phyloP scores from a whole-genome alignment of 2,113 vertebrate genomes.

The Hypanus sabinus region DNA sequence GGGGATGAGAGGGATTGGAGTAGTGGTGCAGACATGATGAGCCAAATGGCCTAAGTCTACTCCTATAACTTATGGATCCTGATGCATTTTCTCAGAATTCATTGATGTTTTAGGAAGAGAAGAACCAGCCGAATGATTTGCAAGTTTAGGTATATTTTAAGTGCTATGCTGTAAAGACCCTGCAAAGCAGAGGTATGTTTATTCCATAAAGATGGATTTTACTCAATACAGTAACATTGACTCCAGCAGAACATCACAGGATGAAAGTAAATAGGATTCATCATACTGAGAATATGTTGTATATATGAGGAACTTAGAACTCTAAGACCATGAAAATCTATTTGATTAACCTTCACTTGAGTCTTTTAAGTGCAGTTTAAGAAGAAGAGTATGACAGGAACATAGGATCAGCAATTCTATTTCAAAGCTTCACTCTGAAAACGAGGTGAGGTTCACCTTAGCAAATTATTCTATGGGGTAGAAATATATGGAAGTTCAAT shows the following conservation, averaged over 20 bases:
- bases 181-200: background rate
- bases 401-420: background rate
- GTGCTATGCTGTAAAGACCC: background rate
- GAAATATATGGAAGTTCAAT: background rate
- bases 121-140: background rate
- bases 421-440: background rate
- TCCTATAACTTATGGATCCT: too few species aligned
- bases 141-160: background rate
- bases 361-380: background rate
- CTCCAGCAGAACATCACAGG: background rate
- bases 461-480: background rate
- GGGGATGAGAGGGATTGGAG: too few species aligned
- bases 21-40: too few species aligned
- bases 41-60: too few species aligned
- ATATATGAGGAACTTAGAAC: background rate
- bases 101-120: background rate
- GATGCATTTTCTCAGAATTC: background rate
- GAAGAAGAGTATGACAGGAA: background rate
- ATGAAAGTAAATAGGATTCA: background rate
- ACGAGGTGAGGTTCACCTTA: background rate
- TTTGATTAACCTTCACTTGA: background rate
- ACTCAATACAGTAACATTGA: background rate
- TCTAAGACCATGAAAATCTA: background rate
- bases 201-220: background rate
- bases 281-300: background rate